Evolutionary conservation across 2,888 invertebrate genomes (phyloP).

Genomic region (Hyposoter dolosus): DNA sequence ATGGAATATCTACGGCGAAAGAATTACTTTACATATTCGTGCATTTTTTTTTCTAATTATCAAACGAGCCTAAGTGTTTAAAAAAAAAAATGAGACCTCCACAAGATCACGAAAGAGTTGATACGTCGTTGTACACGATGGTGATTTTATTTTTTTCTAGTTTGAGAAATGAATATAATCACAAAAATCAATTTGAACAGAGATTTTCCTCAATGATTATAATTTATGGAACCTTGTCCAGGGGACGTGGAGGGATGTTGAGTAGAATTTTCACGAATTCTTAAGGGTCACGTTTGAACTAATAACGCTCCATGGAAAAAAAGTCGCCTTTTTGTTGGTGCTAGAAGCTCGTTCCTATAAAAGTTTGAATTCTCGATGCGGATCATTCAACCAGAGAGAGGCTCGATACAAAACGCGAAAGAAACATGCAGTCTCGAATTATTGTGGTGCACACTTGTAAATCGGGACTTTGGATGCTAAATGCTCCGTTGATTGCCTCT

Average conservation of each 20-base stretch:
- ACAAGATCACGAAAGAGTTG: neutral
- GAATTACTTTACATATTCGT: neutral
- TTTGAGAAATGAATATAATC: too few relatives aligned
- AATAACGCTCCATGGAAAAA: too few relatives aligned
- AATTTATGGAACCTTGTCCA: too few relatives aligned
- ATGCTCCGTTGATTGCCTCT: slow-evolving; percentile 49
- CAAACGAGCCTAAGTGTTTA: neutral
- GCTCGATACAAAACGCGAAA: slow-evolving; percentile 15
- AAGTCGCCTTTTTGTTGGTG: too few relatives aligned
- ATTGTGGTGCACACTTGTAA: slow-evolving; percentile 27
- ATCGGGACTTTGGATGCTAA: slow-evolving; percentile 45
- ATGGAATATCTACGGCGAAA: neutral
- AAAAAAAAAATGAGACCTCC: neutral
- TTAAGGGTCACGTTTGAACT: neutral
- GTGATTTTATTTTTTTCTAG: neutral
- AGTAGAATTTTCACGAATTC: neutral
- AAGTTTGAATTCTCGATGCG: neutral
- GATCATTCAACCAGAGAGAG: neutral
- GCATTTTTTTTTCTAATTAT: neutral
- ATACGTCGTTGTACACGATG: neutral
- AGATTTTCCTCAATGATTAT: too few relatives aligned
- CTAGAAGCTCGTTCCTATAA: too few relatives aligned
- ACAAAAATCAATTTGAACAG: neutral
- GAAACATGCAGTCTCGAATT: slow-evolving; percentile 10
- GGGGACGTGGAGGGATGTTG: neutral